Percentiles rank a stretch among this genome's conserved stretches.
phyloP scores from a whole-genome alignment of 2,888 invertebrate species.

The Andrena chrysosceles region DNA sequence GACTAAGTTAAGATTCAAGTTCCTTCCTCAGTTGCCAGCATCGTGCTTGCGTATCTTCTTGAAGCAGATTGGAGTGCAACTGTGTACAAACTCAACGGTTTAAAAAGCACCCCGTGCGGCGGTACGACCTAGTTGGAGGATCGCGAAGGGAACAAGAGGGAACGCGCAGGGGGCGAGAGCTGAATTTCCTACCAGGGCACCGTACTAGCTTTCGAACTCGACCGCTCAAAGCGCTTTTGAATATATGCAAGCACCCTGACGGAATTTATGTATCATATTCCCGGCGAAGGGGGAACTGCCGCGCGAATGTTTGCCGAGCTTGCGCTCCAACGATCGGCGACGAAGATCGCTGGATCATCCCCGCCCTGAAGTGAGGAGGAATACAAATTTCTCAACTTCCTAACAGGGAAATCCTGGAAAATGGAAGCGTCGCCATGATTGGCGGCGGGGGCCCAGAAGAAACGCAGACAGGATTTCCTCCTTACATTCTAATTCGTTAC shows the following conservation, averaged over 20 bases:
- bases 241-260: conserved; percentile 45
- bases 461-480: conserved; percentile 55
- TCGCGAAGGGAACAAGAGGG: conserved; percentile 24
- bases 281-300: conserved; percentile 27
- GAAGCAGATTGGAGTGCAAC: neutral
- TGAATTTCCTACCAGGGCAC: conserved; percentile 39
- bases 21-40: too few relatives aligned
- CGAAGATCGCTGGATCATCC: neutral
- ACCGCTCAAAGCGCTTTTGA: conserved; percentile 47
- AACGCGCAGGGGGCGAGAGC: conserved; percentile 23
- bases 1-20: too few relatives aligned
- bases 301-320: conserved; percentile 31
- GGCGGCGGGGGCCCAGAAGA: conserved; percentile 39
- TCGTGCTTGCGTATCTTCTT: too few relatives aligned
- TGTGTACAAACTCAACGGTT: conserved; percentile 20
- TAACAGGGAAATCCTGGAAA: conserved; percentile 26
- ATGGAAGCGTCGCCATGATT: conserved; percentile 25
- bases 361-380: neutral
- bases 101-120: conserved; percentile 7
- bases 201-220: conserved; percentile 48
- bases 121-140: conserved; percentile 42
- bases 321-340: conserved; percentile 38
- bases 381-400: neutral
- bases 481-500: conserved; percentile 52
- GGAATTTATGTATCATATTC: conserved; percentile 56